These are phyloP conservation scores for Theretra japonica DNA, from an alignment of 2,888 invertebrate species.

Conservation along the genomic window DNA sequence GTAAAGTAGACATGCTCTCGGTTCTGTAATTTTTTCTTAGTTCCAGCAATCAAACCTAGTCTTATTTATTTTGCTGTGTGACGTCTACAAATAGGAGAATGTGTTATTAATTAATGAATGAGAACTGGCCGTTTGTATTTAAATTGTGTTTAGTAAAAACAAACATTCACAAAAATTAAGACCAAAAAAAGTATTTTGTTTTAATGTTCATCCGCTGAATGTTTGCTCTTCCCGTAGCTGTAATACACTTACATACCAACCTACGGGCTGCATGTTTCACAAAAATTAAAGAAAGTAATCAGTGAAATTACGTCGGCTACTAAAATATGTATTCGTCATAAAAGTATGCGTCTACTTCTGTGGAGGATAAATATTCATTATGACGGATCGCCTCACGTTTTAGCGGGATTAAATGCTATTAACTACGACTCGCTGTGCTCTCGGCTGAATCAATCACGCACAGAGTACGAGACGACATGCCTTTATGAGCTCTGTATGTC, in stretches of 20 bases:
- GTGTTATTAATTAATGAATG: background rate
- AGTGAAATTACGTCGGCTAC: slow-evolving; percentile 81
- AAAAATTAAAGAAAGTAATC: slow-evolving; percentile 84
- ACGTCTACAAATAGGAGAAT: background rate
- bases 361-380: slow-evolving; percentile 83
- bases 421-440: slow-evolving; percentile 68
- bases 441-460: slow-evolving; percentile 74
- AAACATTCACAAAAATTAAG: slow-evolving; percentile 10
- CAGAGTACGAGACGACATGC: slow-evolving; percentile 42
- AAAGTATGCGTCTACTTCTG: slow-evolving; percentile 81
- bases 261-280: slow-evolving; percentile 62
- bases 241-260: slow-evolving; percentile 70
- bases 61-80: too few relatives aligned
- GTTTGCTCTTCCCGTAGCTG: slow-evolving; percentile 70
- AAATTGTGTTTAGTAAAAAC: background rate
- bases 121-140: background rate
- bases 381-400: slow-evolving; percentile 80
- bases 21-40: too few relatives aligned
- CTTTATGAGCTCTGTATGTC: slow-evolving; percentile 37
- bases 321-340: slow-evolving; percentile 84
- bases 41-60: too few relatives aligned
- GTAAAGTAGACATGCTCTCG: too few relatives aligned
- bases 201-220: slow-evolving; percentile 47
- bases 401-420: slow-evolving; percentile 83
- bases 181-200: slow-evolving; percentile 18